phyloP scores from a whole-genome alignment of 2,113 vertebrate genomes.

The Prinia subflava region DNA sequence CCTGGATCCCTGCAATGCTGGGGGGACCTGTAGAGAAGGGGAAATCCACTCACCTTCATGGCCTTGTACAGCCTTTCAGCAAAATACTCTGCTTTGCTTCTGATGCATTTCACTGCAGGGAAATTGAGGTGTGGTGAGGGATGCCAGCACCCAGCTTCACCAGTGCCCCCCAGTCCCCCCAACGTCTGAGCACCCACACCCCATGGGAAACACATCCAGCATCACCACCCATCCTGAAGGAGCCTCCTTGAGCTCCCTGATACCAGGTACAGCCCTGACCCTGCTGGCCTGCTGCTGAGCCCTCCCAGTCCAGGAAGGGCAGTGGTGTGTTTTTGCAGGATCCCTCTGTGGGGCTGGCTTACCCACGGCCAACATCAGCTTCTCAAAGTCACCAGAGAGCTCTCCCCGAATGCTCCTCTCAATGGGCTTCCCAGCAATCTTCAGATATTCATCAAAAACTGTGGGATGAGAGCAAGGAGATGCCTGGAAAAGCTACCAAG shows the following conservation, averaged over 20 bases:
- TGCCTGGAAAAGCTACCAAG: background rate
- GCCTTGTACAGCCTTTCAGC: slow-evolving; percentile 91
- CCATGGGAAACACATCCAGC: background rate
- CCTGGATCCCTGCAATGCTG: accelerated
- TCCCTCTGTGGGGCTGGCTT: background rate
- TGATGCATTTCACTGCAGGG: slow-evolving; percentile 84
- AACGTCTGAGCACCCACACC: background rate
- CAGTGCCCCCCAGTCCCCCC: background rate
- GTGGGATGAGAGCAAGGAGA: background rate
- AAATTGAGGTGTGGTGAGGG: background rate
- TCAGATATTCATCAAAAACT: slow-evolving; percentile 95
- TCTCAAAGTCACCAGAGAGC: slow-evolving; percentile 94
- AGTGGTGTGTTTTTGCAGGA: accelerated
- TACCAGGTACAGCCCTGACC: accelerated
- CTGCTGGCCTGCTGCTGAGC: background rate
- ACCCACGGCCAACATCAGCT: slow-evolving; percentile 95
- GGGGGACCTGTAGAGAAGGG: background rate
- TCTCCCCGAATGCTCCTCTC: slow-evolving; percentile 92
- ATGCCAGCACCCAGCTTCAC: background rate
- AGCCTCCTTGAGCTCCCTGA: background rate
- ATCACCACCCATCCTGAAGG: accelerated
- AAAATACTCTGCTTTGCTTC: slow-evolving; percentile 89
- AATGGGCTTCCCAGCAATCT: slow-evolving; percentile 83
- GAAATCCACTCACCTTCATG: slow-evolving; percentile 86
- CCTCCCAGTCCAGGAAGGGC: background rate